Conservation (phyloP, 2,113 vertebrate species). For the Platysternon megacephalum region DNA sequence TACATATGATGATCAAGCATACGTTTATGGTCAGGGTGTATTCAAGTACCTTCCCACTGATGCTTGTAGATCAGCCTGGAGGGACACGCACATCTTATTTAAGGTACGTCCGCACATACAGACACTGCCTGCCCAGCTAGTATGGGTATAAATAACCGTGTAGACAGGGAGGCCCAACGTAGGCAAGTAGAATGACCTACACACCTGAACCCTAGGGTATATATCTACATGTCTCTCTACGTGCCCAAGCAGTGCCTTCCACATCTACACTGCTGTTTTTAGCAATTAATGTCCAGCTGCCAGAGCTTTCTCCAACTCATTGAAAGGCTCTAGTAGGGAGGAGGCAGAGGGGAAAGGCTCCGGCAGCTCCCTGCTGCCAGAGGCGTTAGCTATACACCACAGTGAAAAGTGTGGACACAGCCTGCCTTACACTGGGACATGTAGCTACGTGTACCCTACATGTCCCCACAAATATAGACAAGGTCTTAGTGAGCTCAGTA, state of each 20-base stretch:
- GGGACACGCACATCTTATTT: fast-evolving
- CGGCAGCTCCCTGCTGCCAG: background rate
- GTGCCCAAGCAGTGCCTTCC: background rate
- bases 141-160: background rate
- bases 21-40: fast-evolving
- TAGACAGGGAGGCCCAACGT: background rate
- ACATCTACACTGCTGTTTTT: background rate
- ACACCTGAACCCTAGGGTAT: background rate
- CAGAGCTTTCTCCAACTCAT: background rate
- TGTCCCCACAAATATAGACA: background rate
- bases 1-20: fast-evolving
- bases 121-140: background rate
- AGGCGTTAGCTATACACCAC: background rate
- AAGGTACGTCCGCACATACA: background rate
- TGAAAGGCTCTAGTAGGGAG: background rate
- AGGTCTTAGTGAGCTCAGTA: fast-evolving
- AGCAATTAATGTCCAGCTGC: background rate
- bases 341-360: background rate
- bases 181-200: background rate
- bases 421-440: background rate
- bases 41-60: background rate
- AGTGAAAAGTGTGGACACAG: background rate
- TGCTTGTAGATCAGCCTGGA: fast-evolving
- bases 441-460: background rate
- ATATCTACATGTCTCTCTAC: background rate